Percentiles rank a stretch among this genome's conserved stretches.
phyloP scores from a whole-genome alignment of 2,113 vertebrate species.

The Saccopteryx bilineata region DNA sequence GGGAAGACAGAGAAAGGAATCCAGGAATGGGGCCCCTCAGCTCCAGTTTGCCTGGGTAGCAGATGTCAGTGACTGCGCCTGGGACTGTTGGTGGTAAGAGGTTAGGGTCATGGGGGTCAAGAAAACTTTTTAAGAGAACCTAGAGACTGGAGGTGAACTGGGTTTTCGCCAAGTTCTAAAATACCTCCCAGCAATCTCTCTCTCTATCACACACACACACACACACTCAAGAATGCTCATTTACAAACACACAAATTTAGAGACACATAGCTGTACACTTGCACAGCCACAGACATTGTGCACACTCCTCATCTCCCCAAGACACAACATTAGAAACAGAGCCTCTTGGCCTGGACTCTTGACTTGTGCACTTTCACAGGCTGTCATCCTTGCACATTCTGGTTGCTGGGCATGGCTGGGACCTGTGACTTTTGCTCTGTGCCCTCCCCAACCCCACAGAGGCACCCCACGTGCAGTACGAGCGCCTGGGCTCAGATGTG shows the following conservation, averaged over 20 bases:
- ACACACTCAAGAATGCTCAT: not conserved
- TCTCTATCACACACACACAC: not conserved
- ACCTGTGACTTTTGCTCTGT: slow-evolving; percentile 50
- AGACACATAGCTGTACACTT: not conserved
- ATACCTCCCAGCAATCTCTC: not conserved
- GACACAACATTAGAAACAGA: not conserved
- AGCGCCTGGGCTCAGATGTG: slow-evolving; percentile 93
- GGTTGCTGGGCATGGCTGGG: not conserved
- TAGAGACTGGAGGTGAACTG: not conserved
- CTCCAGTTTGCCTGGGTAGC: slow-evolving; percentile 1
- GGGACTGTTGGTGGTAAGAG: slow-evolving; percentile 16
- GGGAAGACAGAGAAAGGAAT: not conserved
- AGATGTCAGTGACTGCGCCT: slow-evolving; percentile 18
- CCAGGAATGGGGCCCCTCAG: not conserved
- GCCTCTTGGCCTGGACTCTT: not conserved
- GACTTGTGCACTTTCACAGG: not conserved
- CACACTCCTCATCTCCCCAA: not conserved
- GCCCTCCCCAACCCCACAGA: slow-evolving; percentile 84
- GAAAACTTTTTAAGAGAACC: slow-evolving; percentile 36
- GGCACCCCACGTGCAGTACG: slow-evolving; percentile 91
- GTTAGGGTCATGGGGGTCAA: not conserved
- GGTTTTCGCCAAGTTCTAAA: slow-evolving; percentile 12
- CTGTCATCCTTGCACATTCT: not conserved
- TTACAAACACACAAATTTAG: not conserved
- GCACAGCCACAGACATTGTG: not conserved